A percentile compares a stretch with the other conserved stretches of the same genome.
phyloP scores from a whole-genome alignment of 2,797 vertebrate genomes.

The Apogon talboti region DNA sequence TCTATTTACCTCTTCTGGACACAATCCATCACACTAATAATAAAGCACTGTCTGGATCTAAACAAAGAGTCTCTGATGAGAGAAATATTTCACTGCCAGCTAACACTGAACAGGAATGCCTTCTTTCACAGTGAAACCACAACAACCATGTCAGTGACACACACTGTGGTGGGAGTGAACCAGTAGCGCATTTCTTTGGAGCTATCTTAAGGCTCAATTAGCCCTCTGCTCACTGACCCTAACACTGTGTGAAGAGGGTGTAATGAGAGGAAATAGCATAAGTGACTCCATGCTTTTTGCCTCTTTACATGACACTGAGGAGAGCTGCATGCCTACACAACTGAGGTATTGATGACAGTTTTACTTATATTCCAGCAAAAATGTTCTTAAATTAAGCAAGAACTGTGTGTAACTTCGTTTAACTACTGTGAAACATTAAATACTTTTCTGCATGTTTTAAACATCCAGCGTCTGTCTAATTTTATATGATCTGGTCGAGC shows the following conservation, averaged over 20 bases:
- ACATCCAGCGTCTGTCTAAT: conserved; percentile 13
- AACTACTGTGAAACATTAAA: neutral
- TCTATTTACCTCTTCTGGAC: conserved; percentile 15
- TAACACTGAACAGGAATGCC: conserved; percentile 45
- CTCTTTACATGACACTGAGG: conserved; percentile 3
- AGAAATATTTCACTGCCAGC: conserved; percentile 44
- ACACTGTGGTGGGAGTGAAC: conserved; percentile 48
- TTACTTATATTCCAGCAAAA: neutral
- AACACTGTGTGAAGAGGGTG: conserved; percentile 41
- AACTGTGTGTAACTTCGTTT: too few species aligned
- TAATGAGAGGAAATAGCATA: conserved; percentile 65
- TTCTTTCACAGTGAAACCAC: conserved; percentile 52
- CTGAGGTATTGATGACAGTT: neutral
- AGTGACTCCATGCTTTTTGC: conserved; percentile 54
- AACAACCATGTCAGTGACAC: conserved; percentile 48
- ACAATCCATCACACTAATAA: conserved; percentile 6
- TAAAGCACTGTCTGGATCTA: conserved; percentile 20
- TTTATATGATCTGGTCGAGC: conserved; percentile 42
- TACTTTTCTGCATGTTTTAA: conserved; percentile 19
- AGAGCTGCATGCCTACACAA: conserved; percentile 5
- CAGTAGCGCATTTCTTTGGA: conserved; percentile 51
- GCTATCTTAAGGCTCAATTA: conserved; percentile 57
- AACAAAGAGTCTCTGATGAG: conserved; percentile 36
- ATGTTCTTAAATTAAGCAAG: neutral
- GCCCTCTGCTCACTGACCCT: conserved; percentile 42